phyloP scores from a whole-genome alignment of 2,888 invertebrate genomes.

The Eurytoma californica region DNA sequence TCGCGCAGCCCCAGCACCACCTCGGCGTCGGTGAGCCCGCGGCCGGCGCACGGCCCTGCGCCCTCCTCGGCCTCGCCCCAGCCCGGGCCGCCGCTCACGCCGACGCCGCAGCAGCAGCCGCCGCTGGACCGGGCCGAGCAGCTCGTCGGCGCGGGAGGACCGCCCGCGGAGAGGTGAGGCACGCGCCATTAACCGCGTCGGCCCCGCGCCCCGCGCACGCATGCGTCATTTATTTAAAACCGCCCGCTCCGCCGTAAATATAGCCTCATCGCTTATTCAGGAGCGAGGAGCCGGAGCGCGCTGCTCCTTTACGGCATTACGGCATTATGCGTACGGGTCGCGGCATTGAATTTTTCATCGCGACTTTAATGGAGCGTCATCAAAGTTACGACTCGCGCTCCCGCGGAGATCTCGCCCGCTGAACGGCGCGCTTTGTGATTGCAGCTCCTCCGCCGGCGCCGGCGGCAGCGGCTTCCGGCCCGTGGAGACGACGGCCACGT shows the following conservation, averaged over 20 bases:
- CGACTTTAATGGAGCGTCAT: constrained; percentile 65
- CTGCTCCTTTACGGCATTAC: constrained; percentile 14
- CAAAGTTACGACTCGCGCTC: constrained; percentile 56
- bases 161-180: constrained; percentile 71
- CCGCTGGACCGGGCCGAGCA: constrained; percentile 62
- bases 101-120: constrained; percentile 58
- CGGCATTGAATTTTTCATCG: constrained; percentile 64
- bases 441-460: constrained; percentile 75
- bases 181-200: constrained; percentile 75
- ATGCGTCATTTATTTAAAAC: constrained; percentile 70
- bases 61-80: constrained; percentile 76
- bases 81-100: constrained; percentile 65
- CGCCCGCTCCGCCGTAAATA: constrained; percentile 72
- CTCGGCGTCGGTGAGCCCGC: constrained; percentile 73
- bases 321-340: constrained; percentile 44
- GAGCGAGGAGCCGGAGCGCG: constrained; percentile 59
- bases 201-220: constrained; percentile 61
- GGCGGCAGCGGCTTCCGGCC: constrained; percentile 76
- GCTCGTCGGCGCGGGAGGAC: constrained; percentile 59
- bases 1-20: constrained; percentile 73
- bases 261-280: constrained; percentile 74
- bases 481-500: constrained; percentile 77
- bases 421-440: constrained; percentile 57
- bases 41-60: constrained; percentile 76
- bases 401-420: constrained; percentile 63